Evolutionary conservation across 1,140 invertebrate genomes (phyloP).

Genomic region (Babylonia areolata): DNA sequence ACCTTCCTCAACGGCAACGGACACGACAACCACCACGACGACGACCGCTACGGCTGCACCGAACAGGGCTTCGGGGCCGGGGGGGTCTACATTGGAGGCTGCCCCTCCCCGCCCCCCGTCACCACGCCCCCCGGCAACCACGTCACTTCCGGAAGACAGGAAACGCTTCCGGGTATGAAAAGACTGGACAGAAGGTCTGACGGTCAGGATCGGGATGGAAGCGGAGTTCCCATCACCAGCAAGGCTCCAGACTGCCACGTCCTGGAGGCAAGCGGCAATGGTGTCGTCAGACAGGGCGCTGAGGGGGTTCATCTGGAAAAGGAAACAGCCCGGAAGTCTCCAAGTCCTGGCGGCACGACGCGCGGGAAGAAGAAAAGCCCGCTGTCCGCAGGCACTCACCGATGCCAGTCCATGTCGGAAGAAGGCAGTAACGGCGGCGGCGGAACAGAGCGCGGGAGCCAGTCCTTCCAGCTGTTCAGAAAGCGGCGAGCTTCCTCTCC

Average conservation of each 20-base stretch:
- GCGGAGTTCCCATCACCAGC: background rate
- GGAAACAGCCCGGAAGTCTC: background rate
- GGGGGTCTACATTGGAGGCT: slow-evolving; percentile 30
- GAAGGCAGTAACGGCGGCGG: background rate
- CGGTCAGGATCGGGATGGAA: background rate
- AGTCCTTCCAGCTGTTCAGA: background rate
- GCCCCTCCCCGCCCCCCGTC: background rate
- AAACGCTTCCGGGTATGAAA: background rate
- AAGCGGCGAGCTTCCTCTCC: background rate
- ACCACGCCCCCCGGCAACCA: background rate
- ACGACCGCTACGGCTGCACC: slow-evolving; percentile 18
- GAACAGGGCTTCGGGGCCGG: slow-evolving; percentile 25
- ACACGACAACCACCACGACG: slow-evolving; percentile 40
- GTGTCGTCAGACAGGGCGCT: background rate
- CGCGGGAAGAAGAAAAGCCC: background rate
- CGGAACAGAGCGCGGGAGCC: background rate
- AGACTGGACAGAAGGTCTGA: background rate
- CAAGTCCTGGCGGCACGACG: no score
- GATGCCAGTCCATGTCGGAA: background rate
- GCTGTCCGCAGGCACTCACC: background rate
- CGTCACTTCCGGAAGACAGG: background rate
- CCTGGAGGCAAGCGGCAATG: background rate
- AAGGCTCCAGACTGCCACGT: background rate
- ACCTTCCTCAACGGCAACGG: slow-evolving; percentile 44
- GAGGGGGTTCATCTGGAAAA: background rate